Evolutionary conservation across 1,140 invertebrate species (phyloP), one percentile per base, ranked within the genome.

Genomic region (Littorina saxatilis): DNA sequence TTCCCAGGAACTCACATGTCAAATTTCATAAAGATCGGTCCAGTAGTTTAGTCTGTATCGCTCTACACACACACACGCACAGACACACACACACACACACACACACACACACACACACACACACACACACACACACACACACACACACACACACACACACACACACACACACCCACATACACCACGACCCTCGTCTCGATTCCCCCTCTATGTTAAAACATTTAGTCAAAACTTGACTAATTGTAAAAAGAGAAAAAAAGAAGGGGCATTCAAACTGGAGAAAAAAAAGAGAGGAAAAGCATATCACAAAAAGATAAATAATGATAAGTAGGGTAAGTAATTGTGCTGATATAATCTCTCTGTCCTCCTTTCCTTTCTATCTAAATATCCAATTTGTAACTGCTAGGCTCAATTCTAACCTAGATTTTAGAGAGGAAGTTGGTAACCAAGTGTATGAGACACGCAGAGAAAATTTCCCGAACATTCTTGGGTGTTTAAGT

Each of bases 291-390:
- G n/a, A n/a, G n/a, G n/a, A n/a, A n/a, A n/a, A n/a, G n/a, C n/a
- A n/a, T n/a, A n/a, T n/a, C n/a, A n/a, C n/a, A n/a, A n/a, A n/a
- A n/a, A n/a, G n/a, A n/a, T n/a, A n/a, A n/a, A n/a, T n/a, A n/a
- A 50, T 50, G 47, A 9, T 50, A 15, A 17, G n/a, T 78, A 78
- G 76, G 76, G 76, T 78, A 58, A 78, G 76, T 78, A 78, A 58
- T 15, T 63, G 55, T 63, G 32, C 52, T 63, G 29, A 27, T 63
- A 58, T 61, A 63, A 63, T 23, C 39, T 78, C 20, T 76, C 5
- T 78, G 23, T 78, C 13, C 27, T 15, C 50, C 76, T 78, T 1
- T 29, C 32, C 70, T 73, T 7, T 73, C 39, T 39, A 47, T 47
- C n/a, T 47, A 47, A 47, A 5, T 47, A 17, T 37, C 23, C 70